A percentile compares a stretch with the other conserved stretches of the same genome.
Conservation (phyloP, 1,140 invertebrate species). For the Trichonephila inaurata region DNA sequence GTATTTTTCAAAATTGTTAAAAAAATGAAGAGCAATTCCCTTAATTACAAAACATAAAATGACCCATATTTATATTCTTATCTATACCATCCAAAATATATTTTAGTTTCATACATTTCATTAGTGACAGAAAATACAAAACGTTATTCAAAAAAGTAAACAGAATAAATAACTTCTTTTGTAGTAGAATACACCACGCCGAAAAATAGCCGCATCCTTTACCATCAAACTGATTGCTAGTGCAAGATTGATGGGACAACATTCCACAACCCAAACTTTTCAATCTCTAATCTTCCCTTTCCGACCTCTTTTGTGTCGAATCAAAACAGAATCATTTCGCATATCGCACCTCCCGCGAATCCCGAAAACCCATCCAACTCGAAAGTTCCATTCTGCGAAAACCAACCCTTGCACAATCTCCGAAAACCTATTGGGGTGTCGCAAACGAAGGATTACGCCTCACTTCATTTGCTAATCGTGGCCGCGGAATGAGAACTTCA, state of each 20-base stretch:
- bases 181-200: not conserved
- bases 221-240: not conserved
- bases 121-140: not conserved
- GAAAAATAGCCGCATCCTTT: not conserved
- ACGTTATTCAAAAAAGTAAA: not conserved
- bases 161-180: not conserved
- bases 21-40: no score
- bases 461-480: conserved; percentile 50
- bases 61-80: no score
- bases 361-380: not conserved
- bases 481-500: conserved; percentile 35
- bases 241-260: not conserved
- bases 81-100: no score
- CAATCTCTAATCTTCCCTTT: conserved; percentile 35
- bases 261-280: conserved; percentile 11
- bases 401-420: conserved; percentile 23
- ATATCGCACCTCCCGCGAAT: not conserved
- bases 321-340: conserved; percentile 45
- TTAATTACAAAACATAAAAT: no score
- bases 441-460: conserved; percentile 42
- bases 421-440: not conserved
- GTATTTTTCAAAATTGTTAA: no score
- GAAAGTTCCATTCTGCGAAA: conserved; percentile 35
- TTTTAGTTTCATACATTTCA: no score
- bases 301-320: conserved; percentile 9